A percentile compares a stretch with the other conserved stretches of the same genome.
phyloP scores from a whole-genome alignment of 2,888 invertebrate genomes.

The Erannis defoliaria region DNA sequence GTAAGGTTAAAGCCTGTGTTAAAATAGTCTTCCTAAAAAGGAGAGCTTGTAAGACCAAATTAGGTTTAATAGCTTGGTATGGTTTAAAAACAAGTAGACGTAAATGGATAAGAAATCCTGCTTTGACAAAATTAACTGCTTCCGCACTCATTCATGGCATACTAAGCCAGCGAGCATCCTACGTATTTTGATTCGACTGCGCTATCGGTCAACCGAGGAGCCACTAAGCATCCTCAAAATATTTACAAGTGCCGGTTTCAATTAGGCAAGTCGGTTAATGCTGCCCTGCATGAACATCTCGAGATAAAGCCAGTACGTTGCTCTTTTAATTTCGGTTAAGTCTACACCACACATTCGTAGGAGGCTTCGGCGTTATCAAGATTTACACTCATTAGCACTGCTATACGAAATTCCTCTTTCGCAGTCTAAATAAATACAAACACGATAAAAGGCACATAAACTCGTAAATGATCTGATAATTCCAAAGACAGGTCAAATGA shows the following conservation, averaged over 20 bases:
- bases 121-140: neutral
- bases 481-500: conserved; percentile 36
- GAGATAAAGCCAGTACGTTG: conserved; percentile 57
- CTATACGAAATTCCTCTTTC: conserved; percentile 33
- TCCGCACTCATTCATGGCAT: neutral
- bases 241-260: conserved; percentile 33
- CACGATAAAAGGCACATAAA: conserved; percentile 30
- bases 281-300: conserved; percentile 28
- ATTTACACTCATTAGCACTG: conserved; percentile 40
- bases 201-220: conserved; percentile 63
- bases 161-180: neutral
- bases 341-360: conserved; percentile 56
- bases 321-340: conserved; percentile 72
- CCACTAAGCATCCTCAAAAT: conserved; percentile 23
- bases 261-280: conserved; percentile 32
- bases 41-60: conserved; percentile 1
- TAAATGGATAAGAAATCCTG: neutral
- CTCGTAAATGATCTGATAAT: conserved; percentile 32
- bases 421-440: conserved; percentile 28
- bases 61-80: neutral
- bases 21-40: neutral
- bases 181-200: conserved; percentile 33
- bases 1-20: neutral
- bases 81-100: neutral
- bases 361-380: conserved; percentile 51